Evolutionary conservation across 1,140 invertebrate genomes (phyloP), one percentile per base, ranked within the genome.

Genomic region (Eciton burchellii): DNA sequence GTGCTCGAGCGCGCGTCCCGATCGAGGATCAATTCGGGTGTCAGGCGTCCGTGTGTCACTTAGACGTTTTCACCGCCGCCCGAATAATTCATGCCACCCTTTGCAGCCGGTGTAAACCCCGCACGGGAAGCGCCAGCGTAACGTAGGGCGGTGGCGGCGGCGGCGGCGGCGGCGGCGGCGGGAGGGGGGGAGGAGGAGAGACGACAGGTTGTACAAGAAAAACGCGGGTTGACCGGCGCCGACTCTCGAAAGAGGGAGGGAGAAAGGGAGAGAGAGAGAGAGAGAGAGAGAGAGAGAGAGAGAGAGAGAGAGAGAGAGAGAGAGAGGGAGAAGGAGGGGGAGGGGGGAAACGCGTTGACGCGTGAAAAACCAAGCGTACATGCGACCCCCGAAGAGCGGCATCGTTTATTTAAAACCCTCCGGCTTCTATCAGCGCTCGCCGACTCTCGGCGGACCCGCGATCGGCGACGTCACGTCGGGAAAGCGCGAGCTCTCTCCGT

Each of bases 1-100:
- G 21, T 66, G 6, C 35, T 35, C 72, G 71, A 82, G 6, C 2
- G 35, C 73, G 62, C 68, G 87, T 86, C 82, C 84, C 91, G 88
- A 93, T 94, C 91, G 89, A 84, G 89, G 88, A 93, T 93, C 92
- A 93, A 93, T 93, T 93, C 90, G 91, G 87, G 68, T 91, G 92
- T 93, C 92, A 91, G 91, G 87, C 91, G 87, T 93, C 92, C 89
- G 76, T 89, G 88, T 90, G 92, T 93, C 92, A 93, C 92, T 93
- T 93, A 93, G 90, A 84, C 91, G 85, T 93, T 94, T 93, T 93
- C 93, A 92, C 91, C 91, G 86, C 29, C 77, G n/a, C 43, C 12
- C 63, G 57, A 93, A 93, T 93, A 91, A 94, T 93, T 93, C 87
- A 93, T 89, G 83, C 68, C 63, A 89, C 89, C 89, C 92, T 89